Percentiles rank a stretch among this genome's conserved stretches.
These are phyloP conservation scores for Hipparchia sbordonii DNA, from an alignment of 2,888 invertebrate species.

Conservation along the genomic window DNA sequence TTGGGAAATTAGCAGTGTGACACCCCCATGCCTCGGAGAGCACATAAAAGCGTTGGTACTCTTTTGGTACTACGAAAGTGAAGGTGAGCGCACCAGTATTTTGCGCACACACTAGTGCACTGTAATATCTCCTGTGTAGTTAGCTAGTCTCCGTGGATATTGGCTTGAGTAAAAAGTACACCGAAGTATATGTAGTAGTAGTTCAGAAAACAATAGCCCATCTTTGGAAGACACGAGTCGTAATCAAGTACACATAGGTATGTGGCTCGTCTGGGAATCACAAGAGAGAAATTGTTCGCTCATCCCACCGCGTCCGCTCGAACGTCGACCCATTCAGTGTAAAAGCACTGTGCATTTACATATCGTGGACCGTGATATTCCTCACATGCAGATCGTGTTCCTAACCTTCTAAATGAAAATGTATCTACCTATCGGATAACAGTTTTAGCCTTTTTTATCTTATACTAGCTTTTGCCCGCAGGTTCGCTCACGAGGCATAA, in stretches of 20 bases:
- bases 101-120: too few species aligned
- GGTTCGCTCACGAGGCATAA: too few species aligned
- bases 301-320: neutral
- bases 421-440: neutral
- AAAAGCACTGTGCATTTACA: neutral
- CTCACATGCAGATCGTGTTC: neutral
- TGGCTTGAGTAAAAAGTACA: too few species aligned
- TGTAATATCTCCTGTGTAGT: too few species aligned
- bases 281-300: constrained; percentile 11
- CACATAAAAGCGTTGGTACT: too few species aligned
- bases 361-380: constrained; percentile 3
- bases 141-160: too few species aligned
- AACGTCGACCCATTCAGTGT: constrained; percentile 6
- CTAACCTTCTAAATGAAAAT: neutral
- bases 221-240: neutral
- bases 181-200: neutral
- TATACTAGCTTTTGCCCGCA: neutral
- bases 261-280: constrained; percentile 4
- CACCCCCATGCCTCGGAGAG: too few species aligned
- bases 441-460: neutral
- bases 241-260: neutral
- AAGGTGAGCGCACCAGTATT: too few species aligned
- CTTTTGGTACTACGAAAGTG: too few species aligned
- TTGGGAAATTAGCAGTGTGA: too few species aligned
- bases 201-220: neutral